Conservation (phyloP, 1,140 invertebrate genomes). For the Nephila pilipes region DNA sequence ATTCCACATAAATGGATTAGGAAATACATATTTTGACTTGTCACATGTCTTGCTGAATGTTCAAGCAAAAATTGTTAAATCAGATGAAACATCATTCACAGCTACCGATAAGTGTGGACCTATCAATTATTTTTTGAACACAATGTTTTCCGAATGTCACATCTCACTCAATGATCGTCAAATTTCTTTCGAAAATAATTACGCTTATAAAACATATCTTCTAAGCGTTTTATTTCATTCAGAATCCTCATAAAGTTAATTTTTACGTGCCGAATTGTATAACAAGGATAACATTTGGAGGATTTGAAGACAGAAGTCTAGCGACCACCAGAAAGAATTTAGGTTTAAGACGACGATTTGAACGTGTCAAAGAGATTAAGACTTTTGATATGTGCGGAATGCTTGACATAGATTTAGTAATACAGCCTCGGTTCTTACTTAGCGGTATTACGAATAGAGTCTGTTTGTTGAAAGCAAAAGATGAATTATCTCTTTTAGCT, state of each 20-base stretch:
- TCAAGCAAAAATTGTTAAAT: not conserved
- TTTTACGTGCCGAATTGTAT: not conserved
- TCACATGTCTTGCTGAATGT: not conserved
- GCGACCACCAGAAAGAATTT: not conserved
- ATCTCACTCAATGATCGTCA: not conserved
- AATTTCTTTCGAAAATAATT: not conserved
- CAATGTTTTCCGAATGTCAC: constrained; percentile 4
- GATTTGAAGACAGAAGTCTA: not conserved
- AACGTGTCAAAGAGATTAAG: not conserved
- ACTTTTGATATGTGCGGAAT: not conserved
- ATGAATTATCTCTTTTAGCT: not conserved
- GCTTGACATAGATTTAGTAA: not conserved
- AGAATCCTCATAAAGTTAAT: not conserved
- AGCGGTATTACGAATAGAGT: not conserved
- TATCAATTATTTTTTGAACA: not conserved
- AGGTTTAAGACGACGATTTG: not conserved
- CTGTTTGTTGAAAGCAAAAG: not conserved
- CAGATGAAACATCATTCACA: not conserved
- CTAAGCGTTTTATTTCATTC: not conserved
- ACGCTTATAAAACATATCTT: not conserved
- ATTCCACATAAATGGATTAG: not conserved
- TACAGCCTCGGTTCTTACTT: not conserved
- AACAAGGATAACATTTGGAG: not conserved
- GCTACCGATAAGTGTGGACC: not conserved
- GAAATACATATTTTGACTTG: not conserved